Evolutionary conservation across 2,888 invertebrate genomes (phyloP), one percentile per base, ranked within the genome.

Genomic region (Hanleya hanleyi): DNA sequence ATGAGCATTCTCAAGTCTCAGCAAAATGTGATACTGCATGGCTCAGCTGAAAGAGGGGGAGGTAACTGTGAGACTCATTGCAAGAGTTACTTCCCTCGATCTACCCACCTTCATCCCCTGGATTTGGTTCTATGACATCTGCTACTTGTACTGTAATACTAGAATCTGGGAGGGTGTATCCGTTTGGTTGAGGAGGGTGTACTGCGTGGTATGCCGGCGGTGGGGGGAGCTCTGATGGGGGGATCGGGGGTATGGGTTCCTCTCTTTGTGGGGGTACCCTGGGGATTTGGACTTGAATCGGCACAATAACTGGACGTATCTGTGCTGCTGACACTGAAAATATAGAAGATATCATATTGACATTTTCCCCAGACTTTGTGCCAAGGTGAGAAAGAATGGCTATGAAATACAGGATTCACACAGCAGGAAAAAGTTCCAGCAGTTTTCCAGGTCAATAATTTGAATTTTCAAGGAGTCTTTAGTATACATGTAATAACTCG

Each of bases 311-410:
- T 49, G 85, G 82, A 35, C 85, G 73, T n/a, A 83, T 79, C 64
- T 81, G 81, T 37, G 84, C 81, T 66, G 84, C 82, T 41, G 84
- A 80, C 36, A 81, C 82, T 82, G 77, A 22, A 77, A 79, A 33
- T 33, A 33, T 67, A 38, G 50, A n/a, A n/a, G n/a, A n/a, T n/a
- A n/a, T n/a, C n/a, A n/a, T n/a, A n/a, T n/a, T n/a, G n/a, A n/a
- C n/a, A n/a, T n/a, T n/a, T n/a, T n/a, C n/a, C n/a, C n/a, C n/a
- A n/a, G n/a, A n/a, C n/a, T n/a, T n/a, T n/a, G n/a, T n/a, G n/a
- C n/a, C n/a, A n/a, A n/a, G n/a, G n/a, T n/a, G n/a, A n/a, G n/a
- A n/a, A n/a, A n/a, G n/a, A n/a, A n/a, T n/a, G n/a, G n/a, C n/a
- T n/a, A n/a, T n/a, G n/a, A n/a, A n/a, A n/a, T n/a, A n/a, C n/a